Evolutionary conservation across 2,113 vertebrate genomes (phyloP).

Genomic region (Megaleporinus macrocephalus): DNA sequence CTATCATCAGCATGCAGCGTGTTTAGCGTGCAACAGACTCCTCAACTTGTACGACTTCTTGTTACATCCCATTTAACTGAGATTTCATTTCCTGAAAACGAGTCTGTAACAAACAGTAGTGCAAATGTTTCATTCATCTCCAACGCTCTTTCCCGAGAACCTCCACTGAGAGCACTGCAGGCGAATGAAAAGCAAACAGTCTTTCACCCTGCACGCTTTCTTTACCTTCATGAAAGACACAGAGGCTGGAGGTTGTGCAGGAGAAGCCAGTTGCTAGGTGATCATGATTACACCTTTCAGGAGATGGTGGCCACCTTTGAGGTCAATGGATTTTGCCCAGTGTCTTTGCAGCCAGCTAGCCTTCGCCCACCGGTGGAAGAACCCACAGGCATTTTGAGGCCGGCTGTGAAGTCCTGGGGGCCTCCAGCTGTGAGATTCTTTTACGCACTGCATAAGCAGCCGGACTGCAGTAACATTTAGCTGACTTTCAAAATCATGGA

Average conservation of each 20-base stretch:
- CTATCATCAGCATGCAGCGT: neutral
- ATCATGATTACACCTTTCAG: slow-evolving; percentile 28
- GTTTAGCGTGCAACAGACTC: neutral
- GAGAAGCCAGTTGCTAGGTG: slow-evolving; percentile 36
- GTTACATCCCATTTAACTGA: no score
- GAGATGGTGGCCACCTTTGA: slow-evolving; percentile 9
- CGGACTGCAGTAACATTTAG: neutral
- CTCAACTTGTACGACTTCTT: no score
- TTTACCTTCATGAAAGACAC: slow-evolving; percentile 10
- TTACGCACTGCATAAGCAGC: neutral
- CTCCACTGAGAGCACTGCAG: neutral
- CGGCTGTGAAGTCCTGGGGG: neutral
- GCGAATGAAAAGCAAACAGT: neutral
- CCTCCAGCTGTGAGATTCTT: neutral
- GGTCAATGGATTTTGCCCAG: slow-evolving; percentile 13
- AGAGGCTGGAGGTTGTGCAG: slow-evolving; percentile 6
- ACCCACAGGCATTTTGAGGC: neutral
- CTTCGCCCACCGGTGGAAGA: slow-evolving; percentile 20
- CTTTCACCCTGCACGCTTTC: neutral
- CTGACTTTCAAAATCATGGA: neutral
- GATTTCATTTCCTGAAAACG: neutral
- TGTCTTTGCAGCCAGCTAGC: neutral
- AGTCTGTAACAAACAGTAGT: neutral
- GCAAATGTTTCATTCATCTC: neutral
- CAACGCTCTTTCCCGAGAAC: neutral